phyloP scores from a whole-genome alignment of 2,888 invertebrate genomes.

The Pinctada fucata region DNA sequence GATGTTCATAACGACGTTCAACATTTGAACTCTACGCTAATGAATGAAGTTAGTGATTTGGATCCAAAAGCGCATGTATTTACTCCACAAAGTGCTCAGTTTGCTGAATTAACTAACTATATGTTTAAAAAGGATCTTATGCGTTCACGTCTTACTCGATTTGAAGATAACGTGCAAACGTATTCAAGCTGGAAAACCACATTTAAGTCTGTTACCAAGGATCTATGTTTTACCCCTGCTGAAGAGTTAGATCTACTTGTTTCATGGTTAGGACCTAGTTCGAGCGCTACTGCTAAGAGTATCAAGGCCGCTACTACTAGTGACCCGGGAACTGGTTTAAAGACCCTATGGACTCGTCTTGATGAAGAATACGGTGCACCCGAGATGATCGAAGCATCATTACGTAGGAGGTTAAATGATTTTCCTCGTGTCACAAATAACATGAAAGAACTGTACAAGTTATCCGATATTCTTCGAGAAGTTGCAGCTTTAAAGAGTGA shows the following conservation, averaged over 20 bases:
- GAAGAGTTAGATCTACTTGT: neutral
- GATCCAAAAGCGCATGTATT: too few relatives aligned
- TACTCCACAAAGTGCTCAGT: too few relatives aligned
- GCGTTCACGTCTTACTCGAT: neutral
- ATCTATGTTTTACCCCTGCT: neutral
- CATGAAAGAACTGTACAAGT: neutral
- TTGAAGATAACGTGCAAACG: neutral
- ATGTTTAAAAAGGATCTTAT: neutral
- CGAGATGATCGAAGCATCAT: neutral
- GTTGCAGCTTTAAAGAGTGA: slow-evolving; percentile 28
- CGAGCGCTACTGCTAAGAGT: slow-evolving; percentile 31
- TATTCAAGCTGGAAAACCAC: neutral
- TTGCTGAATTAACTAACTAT: neutral
- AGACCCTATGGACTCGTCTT: neutral
- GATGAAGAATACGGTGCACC: slow-evolving; percentile 11
- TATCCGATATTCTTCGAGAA: slow-evolving; percentile 28
- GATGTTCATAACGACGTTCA: too few relatives aligned
- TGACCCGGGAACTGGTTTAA: neutral
- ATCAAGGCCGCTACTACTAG: neutral
- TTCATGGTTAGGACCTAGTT: slow-evolving; percentile 15
- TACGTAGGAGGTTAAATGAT: neutral
- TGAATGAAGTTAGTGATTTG: too few relatives aligned
- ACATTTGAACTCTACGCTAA: too few relatives aligned
- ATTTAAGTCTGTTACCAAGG: neutral
- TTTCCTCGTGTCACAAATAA: neutral